phyloP scores from a whole-genome alignment of 2,888 invertebrate species.

The Protophormia terraenovae region DNA sequence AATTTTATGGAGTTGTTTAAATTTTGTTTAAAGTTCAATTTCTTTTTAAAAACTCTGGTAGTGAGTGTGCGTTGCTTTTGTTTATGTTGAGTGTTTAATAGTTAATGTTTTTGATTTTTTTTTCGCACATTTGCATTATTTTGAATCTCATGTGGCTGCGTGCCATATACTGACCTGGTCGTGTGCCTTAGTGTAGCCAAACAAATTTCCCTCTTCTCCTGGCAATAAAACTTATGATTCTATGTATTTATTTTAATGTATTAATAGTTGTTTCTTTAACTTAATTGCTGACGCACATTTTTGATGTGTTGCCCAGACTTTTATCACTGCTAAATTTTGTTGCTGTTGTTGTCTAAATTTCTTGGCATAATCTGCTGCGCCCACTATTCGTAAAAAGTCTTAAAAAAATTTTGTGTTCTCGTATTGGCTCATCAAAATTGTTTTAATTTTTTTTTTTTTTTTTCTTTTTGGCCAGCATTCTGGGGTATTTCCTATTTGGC shows the following conservation, averaged over 20 bases:
- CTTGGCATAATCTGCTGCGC: slow-evolving; percentile 67
- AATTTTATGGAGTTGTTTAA: slow-evolving; percentile 61
- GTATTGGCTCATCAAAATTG: slow-evolving; percentile 73
- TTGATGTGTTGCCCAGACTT: slow-evolving; percentile 78
- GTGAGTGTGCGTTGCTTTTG: not conserved
- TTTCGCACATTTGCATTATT: slow-evolving; percentile 42
- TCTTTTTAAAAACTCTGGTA: not conserved
- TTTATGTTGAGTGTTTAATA: not conserved
- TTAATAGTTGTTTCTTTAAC: slow-evolving; percentile 71
- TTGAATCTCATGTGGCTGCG: slow-evolving; percentile 71
- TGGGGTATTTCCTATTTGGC: slow-evolving; percentile 68
- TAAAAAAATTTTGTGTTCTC: slow-evolving; percentile 67
- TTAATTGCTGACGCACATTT: slow-evolving; percentile 77
- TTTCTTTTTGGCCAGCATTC: slow-evolving; percentile 71
- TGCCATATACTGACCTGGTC: slow-evolving; percentile 70
- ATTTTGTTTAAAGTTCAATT: not conserved
- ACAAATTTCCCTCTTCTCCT: slow-evolving; percentile 51
- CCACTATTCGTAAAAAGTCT: slow-evolving; percentile 58
- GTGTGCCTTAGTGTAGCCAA: slow-evolving; percentile 58
- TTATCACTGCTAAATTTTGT: slow-evolving; percentile 7
- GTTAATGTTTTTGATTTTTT: not conserved
- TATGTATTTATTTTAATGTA: slow-evolving; percentile 73
- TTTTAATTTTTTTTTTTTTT: slow-evolving; percentile 10
- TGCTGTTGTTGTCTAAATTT: slow-evolving; percentile 42
- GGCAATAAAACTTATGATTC: slow-evolving; percentile 70